phyloP scores from a whole-genome alignment of 2,888 invertebrate species.

The Cremastinae sp. region DNA sequence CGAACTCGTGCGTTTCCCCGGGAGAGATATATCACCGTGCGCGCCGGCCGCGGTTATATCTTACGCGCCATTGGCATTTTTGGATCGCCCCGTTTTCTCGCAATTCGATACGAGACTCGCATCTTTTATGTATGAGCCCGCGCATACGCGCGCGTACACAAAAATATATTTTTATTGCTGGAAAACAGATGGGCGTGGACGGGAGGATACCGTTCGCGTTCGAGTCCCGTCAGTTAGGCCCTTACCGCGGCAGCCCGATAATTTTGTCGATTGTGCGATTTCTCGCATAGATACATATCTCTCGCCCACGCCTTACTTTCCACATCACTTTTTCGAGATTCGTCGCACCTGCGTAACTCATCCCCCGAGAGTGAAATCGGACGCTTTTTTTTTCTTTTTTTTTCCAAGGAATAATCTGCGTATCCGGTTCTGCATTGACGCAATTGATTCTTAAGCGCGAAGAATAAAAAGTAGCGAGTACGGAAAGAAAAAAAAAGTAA shows the following conservation, averaged over 20 bases:
- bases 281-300: neutral
- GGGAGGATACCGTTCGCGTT: neutral
- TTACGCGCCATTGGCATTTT: slow-evolving; percentile 59
- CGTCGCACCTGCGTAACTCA: slow-evolving; percentile 56
- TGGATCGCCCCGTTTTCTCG: slow-evolving; percentile 53
- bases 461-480: neutral
- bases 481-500: neutral
- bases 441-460: slow-evolving; percentile 22
- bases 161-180: slow-evolving; percentile 8
- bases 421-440: slow-evolving; percentile 45
- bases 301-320: slow-evolving; percentile 39
- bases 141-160: slow-evolving; percentile 1
- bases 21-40: slow-evolving; percentile 29
- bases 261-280: neutral
- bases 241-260: neutral
- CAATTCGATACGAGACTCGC: slow-evolving; percentile 57
- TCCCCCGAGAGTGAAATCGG: slow-evolving; percentile 43
- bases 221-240: neutral
- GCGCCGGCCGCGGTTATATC: slow-evolving; percentile 30
- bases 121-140: neutral
- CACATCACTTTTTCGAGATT: slow-evolving; percentile 9
- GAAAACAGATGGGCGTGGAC: slow-evolving; percentile 1
- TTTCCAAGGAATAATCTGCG: slow-evolving; percentile 2
- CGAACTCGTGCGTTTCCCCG: slow-evolving; percentile 18
- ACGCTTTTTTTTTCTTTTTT: slow-evolving; percentile 33